Base-by-base conservation (phyloP, 1,140 invertebrate genomes). In the Paracyclopina nana region DNA sequence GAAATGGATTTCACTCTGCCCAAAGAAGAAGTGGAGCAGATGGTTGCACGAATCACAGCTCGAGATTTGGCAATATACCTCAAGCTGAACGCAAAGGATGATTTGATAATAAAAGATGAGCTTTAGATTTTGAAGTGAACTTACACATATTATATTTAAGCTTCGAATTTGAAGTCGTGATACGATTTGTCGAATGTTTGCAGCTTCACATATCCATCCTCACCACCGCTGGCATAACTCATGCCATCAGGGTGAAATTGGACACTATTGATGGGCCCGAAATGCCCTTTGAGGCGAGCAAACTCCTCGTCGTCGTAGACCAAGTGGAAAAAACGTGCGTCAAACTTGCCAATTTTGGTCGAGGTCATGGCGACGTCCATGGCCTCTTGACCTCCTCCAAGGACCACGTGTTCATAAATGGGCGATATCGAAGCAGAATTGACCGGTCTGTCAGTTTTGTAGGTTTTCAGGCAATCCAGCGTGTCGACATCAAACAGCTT, bases 221-320 rank as follows among this genome's bases (percentile, higher is more conserved):
- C 94, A 61, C 90, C 94, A 34, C 94, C 95, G 55, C 85, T 92
- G 46, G 83, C 82, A 63, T 92, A 95, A 63, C 86, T 87, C 61
- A 82, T 87, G 30, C 95, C 95, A 72, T 94, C 87, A 9, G 95
- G 95, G 72, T 97, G 90, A 68, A 97, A 98, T 40, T 84, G 83
- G 48, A 98, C 73, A 65, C 85, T 90, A 72, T 99, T 99, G 58
- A 99, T 98, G 1, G 95, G 95, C 58, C 95, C 95, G 63, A 99
- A 99, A 70, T 99, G 95, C 44, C 92, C 94, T 65, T 98, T 98
- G 0, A 99, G 79, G 49, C 91, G 70, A 0, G 80, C 94, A 68
- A 99, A 98, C 68, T 99, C 95, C 67, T 99, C 92, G n/a, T n/a
- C n/a, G 69, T 98, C 94, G 64, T 95, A 98, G n/a, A 99, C 79